Evolutionary conservation across 2,113 vertebrate species (phyloP).

Genomic region (Grantiella picta): DNA sequence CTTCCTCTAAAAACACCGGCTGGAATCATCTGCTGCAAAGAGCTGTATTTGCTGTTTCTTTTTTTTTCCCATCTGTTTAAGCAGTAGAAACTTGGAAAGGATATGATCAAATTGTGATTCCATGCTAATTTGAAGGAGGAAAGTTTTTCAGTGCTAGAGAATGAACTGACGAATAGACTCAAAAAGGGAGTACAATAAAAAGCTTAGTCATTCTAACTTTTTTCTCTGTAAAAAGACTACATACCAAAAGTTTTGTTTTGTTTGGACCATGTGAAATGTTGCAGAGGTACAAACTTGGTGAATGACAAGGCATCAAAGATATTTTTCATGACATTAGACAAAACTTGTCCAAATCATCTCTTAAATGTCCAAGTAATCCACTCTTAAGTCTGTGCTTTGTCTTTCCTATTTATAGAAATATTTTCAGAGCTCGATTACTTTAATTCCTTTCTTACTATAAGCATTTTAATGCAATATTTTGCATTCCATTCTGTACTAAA

Average conservation of each 20-base stretch:
- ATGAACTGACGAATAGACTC: neutral
- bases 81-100: neutral
- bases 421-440: neutral
- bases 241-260: neutral
- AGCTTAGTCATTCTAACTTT: neutral
- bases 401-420: neutral
- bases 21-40: slow-evolving; percentile 2
- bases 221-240: neutral
- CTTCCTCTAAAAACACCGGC: neutral
- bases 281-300: neutral
- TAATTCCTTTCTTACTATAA: neutral
- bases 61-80: neutral
- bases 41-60: neutral
- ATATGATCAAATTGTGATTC: neutral
- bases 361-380: neutral
- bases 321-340: neutral
- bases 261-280: neutral
- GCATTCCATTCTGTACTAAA: neutral
- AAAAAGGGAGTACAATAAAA: neutral
- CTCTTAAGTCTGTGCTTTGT: neutral
- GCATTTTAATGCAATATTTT: neutral
- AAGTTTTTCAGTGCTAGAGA: neutral
- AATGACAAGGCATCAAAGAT: neutral
- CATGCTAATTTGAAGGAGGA: neutral
- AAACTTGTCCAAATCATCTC: neutral